Percentiles rank a stretch among this genome's conserved stretches.
Conservation (phyloP, 2,888 invertebrate species). For the Plutella xylostella region DNA sequence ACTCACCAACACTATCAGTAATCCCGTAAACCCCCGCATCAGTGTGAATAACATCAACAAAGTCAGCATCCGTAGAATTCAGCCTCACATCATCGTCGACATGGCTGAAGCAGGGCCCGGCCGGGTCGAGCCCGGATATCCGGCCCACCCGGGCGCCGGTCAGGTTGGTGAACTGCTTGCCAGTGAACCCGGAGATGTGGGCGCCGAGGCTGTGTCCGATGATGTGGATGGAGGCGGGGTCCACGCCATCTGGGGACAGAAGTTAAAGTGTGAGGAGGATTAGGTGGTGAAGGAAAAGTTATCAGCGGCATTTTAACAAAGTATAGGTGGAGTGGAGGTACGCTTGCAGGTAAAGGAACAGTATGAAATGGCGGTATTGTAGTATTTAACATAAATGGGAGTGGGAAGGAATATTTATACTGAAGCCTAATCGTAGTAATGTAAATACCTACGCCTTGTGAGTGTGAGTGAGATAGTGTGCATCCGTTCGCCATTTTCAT, state of each 20-base stretch:
- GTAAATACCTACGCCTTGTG: too few species aligned
- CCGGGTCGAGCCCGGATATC: constrained; percentile 51
- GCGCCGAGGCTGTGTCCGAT: constrained; percentile 57
- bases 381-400: too few species aligned
- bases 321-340: too few species aligned
- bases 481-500: too few species aligned
- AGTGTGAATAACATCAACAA: constrained; percentile 47
- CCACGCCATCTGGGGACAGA: constrained; percentile 39
- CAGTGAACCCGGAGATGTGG: constrained; percentile 48
- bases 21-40: constrained; percentile 48
- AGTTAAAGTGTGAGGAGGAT: too few species aligned
- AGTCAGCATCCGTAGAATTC: constrained; percentile 35
- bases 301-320: too few species aligned
- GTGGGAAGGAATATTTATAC: too few species aligned
- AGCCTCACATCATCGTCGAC: constrained; percentile 31
- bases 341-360: too few species aligned
- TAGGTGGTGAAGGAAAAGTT: too few species aligned
- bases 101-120: constrained; percentile 53
- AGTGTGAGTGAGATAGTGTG: too few species aligned
- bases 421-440: too few species aligned
- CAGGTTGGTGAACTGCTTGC: constrained; percentile 32
- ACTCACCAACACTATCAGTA: constrained; percentile 36
- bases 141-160: constrained; percentile 38
- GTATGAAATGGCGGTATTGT: too few species aligned
- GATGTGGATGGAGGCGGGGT: constrained; percentile 38